Percentiles rank a stretch among this genome's conserved stretches.
These are phyloP conservation scores for Polypedilum pembai DNA, from an alignment of 1,140 invertebrate species.

Conservation along the genomic window DNA sequence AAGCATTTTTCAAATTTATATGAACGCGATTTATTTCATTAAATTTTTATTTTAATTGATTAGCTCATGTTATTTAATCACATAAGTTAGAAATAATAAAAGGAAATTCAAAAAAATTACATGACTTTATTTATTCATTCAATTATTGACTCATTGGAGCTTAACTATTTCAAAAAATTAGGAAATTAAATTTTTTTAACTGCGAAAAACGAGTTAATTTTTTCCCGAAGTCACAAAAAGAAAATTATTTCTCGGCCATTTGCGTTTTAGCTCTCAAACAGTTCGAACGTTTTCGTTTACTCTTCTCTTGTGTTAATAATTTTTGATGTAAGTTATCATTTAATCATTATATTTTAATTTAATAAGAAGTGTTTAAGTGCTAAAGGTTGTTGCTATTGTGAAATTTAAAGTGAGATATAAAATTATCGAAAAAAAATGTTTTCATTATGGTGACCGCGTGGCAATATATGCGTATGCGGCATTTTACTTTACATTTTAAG, in stretches of 20 bases:
- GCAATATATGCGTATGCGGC: constrained; percentile 2
- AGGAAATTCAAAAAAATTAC: no score
- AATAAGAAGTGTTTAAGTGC: background rate
- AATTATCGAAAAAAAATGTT: background rate
- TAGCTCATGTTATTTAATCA: no score
- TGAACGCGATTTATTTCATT: no score
- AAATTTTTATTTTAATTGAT: no score
- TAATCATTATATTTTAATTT: background rate
- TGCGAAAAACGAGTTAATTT: no score
- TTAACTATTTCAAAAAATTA: no score
- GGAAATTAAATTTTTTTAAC: no score
- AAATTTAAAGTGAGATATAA: background rate
- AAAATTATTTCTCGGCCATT: background rate
- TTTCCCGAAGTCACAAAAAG: background rate
- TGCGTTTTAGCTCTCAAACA: background rate
- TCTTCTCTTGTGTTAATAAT: background rate
- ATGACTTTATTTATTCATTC: no score
- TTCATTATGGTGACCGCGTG: background rate
- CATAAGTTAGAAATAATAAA: no score
- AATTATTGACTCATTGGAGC: no score
- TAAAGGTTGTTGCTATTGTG: background rate
- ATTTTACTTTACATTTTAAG: background rate
- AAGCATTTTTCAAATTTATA: no score
- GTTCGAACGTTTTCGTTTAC: background rate
- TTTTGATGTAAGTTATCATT: background rate